phyloP scores from a whole-genome alignment of 2,888 invertebrate genomes.

The Celastrina argiolus region DNA sequence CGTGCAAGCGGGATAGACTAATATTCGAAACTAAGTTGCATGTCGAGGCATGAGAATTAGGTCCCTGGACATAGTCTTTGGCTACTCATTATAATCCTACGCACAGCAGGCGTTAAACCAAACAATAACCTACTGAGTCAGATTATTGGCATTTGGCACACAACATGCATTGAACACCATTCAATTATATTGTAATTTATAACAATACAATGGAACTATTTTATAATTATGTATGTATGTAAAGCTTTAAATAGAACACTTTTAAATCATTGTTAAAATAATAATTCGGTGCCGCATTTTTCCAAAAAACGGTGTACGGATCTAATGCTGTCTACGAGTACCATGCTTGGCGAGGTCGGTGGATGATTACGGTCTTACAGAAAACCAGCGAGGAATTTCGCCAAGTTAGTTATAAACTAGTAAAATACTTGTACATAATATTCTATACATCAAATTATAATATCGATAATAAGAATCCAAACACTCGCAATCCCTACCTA shows the following conservation, averaged over 20 bases:
- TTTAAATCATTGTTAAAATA: not conserved
- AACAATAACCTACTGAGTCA: constrained; percentile 10
- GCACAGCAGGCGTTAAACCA: not conserved
- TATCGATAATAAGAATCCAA: not conserved
- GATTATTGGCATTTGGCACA: constrained; percentile 17
- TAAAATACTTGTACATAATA: too few species aligned
- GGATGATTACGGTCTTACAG: too few species aligned
- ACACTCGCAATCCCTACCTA: not conserved
- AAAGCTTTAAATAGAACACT: not conserved
- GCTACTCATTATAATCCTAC: not conserved
- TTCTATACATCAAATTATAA: not conserved
- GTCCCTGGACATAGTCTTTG: too few species aligned
- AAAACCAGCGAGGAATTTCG: too few species aligned
- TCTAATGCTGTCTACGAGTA: too few species aligned
- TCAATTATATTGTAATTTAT: constrained; percentile 21
- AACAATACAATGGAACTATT: not conserved
- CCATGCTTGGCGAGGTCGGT: too few species aligned
- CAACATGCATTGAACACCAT: not conserved
- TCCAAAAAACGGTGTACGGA: too few species aligned
- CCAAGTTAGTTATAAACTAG: too few species aligned
- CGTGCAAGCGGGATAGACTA: too few species aligned
- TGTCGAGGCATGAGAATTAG: too few species aligned
- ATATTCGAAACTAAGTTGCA: too few species aligned
- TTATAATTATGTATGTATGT: not conserved
- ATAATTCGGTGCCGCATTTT: too few species aligned